phyloP scores from a whole-genome alignment of 2,888 invertebrate species.

The Drosophila aldrichi region DNA sequence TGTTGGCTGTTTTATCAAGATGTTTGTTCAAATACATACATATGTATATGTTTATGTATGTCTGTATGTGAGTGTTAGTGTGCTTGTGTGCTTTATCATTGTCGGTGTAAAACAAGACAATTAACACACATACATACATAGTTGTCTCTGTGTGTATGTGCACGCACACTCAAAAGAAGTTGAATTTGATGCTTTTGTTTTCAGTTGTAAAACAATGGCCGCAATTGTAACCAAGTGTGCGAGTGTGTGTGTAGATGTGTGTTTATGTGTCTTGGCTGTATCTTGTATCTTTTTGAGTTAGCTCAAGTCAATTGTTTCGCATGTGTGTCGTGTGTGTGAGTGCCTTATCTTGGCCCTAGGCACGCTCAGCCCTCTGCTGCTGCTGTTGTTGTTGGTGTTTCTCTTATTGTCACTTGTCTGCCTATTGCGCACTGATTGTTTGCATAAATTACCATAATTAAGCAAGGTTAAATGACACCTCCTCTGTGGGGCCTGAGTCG shows the following conservation, averaged over 20 bases:
- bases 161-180: constrained; percentile 52
- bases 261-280: constrained; percentile 30
- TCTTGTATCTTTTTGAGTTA: constrained; percentile 74
- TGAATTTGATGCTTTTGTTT: constrained; percentile 77
- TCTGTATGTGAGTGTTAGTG: background rate
- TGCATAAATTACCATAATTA: constrained; percentile 80
- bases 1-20: constrained; percentile 52
- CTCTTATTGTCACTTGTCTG: constrained; percentile 72
- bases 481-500: background rate
- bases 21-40: constrained; percentile 40
- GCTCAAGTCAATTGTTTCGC: constrained; percentile 73
- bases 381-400: constrained; percentile 12
- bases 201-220: constrained; percentile 71
- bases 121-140: constrained; percentile 59
- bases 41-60: constrained; percentile 11
- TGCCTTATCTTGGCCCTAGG: constrained; percentile 57
- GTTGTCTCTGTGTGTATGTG: background rate
- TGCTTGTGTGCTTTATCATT: constrained; percentile 66
- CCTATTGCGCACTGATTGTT: constrained; percentile 77
- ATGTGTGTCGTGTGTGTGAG: constrained; percentile 50
- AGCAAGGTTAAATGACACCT: constrained; percentile 53
- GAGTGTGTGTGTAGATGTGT: constrained; percentile 21
- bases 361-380: constrained; percentile 50
- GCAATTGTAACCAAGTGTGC: constrained; percentile 53
- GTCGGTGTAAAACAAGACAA: constrained; percentile 78